A percentile compares a stretch with the other conserved stretches of the same genome.
Conservation (phyloP, 2,113 vertebrate species). For the Rhabdomys dilectus region DNA sequence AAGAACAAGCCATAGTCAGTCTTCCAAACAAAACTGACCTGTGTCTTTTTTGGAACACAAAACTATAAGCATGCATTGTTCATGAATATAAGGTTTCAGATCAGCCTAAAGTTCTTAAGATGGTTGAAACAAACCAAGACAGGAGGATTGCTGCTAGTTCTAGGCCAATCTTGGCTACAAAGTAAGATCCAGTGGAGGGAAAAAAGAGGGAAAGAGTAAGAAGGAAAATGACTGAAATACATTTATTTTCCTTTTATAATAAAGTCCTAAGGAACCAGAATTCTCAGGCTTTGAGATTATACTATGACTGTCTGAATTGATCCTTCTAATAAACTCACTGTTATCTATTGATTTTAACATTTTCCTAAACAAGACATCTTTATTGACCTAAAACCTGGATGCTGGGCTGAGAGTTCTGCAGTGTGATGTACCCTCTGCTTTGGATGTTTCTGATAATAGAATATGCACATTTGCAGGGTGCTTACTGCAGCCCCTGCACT, state of each 20-base stretch:
- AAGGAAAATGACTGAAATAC: neutral
- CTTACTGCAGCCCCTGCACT: neutral
- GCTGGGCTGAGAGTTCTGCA: neutral
- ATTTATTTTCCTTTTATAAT: neutral
- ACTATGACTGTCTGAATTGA: neutral
- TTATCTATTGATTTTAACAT: slow-evolving; percentile 27
- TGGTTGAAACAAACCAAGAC: neutral
- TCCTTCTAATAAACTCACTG: slow-evolving; percentile 31
- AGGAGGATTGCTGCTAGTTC: neutral
- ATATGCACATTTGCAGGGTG: neutral
- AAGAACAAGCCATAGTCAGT: neutral
- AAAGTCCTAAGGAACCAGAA: neutral
- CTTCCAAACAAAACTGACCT: neutral
- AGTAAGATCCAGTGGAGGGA: neutral
- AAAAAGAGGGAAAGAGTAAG: neutral
- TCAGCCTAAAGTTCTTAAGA: neutral
- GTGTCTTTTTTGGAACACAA: neutral
- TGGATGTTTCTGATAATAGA: neutral
- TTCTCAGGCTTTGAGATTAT: neutral
- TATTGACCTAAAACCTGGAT: neutral
- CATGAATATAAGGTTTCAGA: neutral
- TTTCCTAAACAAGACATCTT: slow-evolving; percentile 12
- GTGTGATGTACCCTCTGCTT: neutral
- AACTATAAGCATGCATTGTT: neutral
- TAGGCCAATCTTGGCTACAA: neutral